A percentile compares a stretch with the other conserved stretches of the same genome.
phyloP scores from a whole-genome alignment of 2,888 invertebrate genomes.

The Lypha dubia region DNA sequence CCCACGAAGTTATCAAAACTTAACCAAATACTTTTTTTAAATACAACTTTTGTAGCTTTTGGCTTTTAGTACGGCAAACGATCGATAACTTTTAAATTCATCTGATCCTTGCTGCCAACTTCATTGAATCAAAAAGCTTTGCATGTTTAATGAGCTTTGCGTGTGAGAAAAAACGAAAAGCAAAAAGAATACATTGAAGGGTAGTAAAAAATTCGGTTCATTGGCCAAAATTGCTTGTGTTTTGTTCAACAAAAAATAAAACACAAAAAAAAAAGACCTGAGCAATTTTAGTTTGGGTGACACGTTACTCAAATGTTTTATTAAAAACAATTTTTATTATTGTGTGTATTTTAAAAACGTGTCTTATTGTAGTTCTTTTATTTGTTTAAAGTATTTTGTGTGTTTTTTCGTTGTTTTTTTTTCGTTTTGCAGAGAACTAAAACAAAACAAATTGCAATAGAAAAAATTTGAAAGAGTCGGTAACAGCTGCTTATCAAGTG shows the following conservation, averaged over 20 bases:
- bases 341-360: constrained; percentile 67
- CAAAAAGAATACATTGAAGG: not conserved
- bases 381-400: constrained; percentile 29
- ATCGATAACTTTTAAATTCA: too few relatives aligned
- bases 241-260: constrained; percentile 2
- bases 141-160: too few relatives aligned
- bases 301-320: constrained; percentile 73
- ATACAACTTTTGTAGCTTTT: too few relatives aligned
- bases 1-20: too few relatives aligned
- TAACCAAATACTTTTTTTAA: too few relatives aligned
- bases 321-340: constrained; percentile 72
- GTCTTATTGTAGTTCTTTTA: constrained; percentile 66
- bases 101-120: too few relatives aligned
- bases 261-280: not conserved
- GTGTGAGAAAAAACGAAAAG: too few relatives aligned
- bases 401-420: not conserved
- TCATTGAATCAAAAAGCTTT: too few relatives aligned
- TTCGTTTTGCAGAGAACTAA: constrained; percentile 10
- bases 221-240: not conserved
- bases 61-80: too few relatives aligned
- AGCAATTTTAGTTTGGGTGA: constrained; percentile 62
- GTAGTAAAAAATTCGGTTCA: not conserved
- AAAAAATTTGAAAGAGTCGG: constrained; percentile 64
- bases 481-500: constrained; percentile 71
- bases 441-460: constrained; percentile 55